Conservation (phyloP, 1,140 invertebrate species). For the Leptopilina boulardi region DNA sequence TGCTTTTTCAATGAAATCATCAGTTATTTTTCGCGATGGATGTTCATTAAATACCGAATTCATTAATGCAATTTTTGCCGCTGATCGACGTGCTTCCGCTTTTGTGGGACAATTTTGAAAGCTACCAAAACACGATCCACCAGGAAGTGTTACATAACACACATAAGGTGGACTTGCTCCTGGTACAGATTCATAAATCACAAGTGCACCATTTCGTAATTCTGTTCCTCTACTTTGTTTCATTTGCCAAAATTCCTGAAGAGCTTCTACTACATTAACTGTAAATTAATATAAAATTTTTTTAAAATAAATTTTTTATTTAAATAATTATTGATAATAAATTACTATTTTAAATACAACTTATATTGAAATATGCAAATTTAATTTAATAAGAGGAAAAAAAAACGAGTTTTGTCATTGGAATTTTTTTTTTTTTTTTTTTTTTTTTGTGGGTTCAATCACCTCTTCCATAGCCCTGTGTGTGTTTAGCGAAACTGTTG, state of each 20-base stretch:
- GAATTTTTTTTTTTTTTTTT: slow-evolving; percentile 9
- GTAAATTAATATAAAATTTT: slow-evolving; percentile 57
- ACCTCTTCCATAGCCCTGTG: slow-evolving; percentile 87
- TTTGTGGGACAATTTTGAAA: slow-evolving; percentile 97
- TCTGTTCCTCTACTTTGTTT: slow-evolving; percentile 92
- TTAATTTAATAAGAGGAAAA: no score
- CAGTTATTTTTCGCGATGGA: slow-evolving; percentile 93
- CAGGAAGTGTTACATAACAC: slow-evolving; percentile 95
- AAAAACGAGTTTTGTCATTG: no score
- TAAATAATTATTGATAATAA: background rate
- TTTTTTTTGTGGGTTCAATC: slow-evolving; percentile 55
- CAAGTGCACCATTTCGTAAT: slow-evolving; percentile 91
- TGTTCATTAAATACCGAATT: slow-evolving; percentile 98
- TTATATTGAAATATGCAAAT: no score
- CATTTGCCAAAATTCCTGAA: slow-evolving; percentile 99
- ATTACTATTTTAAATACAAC: no score
- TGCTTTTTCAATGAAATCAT: slow-evolving; percentile 96
- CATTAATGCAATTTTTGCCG: slow-evolving; percentile 97
- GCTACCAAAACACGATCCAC: slow-evolving; percentile 96
- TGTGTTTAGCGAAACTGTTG: slow-evolving; percentile 87
- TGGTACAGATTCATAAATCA: slow-evolving; percentile 96
- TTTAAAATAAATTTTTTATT: no score
- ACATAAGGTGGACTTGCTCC: slow-evolving; percentile 93
- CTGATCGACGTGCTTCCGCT: slow-evolving; percentile 93
- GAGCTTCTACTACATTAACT: slow-evolving; percentile 96